Base-by-base conservation (phyloP, 2,888 invertebrate genomes). In the Pemphredon lugubris region DNA sequence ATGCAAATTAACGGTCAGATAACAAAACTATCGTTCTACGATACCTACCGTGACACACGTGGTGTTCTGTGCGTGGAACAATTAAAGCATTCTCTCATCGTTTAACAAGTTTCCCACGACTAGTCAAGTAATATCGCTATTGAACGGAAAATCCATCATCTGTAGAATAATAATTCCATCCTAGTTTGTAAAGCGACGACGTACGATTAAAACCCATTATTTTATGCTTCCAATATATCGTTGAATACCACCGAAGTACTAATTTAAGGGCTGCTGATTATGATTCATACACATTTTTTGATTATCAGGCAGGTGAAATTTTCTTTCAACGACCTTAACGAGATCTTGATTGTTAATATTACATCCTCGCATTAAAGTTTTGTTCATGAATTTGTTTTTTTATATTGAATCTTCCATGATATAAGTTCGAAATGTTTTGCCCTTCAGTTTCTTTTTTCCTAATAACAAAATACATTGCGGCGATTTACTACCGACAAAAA, bases 41-140 rank as follows among this genome's bases (percentile, higher is more conserved):
- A 40, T 40, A n/a, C n/a, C n/a, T n/a, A n/a, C n/a, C n/a, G 18
- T 40, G 9, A 69, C 61, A 65, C n/a, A 65, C 58, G 71, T 65
- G 51, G 45, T 72, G 60, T 71, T 70, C 68, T 79, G 68, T 69
- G 79, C 65, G 45, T 70, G 73, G 73, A 79, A 73, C 71, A 75
- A 75, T 81, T 68, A 55, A 81, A 74, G n/a, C 61, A 69, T 81
- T 81, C 66, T 81, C 79, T 81, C 76, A 79, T 81, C 76, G 80
- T 81, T 73, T 51, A 57, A 59, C 76, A 57, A 76, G 73, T 81
- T 78, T 63, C 58, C 68, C 70, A 63, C 34, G 57, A 70, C 76
- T 81, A 81, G 81, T 81, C 81, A 80, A 77, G 59, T 48, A 65
- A 61, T 39, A 55, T 67, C 50, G 60, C 55, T 42, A 61, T 48